These are phyloP conservation scores for Epirrhoe alternata DNA, from an alignment of 2,888 invertebrate species.

Conservation along the genomic window DNA sequence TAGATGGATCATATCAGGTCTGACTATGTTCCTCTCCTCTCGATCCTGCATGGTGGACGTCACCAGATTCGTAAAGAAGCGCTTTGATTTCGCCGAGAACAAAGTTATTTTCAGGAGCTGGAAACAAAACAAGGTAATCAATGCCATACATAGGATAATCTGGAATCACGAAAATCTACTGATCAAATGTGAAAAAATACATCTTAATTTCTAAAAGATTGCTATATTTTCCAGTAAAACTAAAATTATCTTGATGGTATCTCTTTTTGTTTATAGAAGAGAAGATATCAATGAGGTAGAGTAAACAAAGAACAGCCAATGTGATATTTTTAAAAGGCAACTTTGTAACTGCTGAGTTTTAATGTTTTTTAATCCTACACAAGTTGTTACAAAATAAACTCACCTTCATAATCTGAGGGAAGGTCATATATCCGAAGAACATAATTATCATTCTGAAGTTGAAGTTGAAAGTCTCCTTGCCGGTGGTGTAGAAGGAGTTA, in stretches of 20 bases:
- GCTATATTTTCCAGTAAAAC: too few relatives aligned
- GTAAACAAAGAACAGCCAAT: too few relatives aligned
- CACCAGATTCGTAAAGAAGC: conserved; percentile 66
- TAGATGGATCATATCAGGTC: conserved; percentile 84
- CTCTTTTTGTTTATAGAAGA: too few relatives aligned
- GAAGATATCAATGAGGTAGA: too few relatives aligned
- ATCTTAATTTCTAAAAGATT: too few relatives aligned
- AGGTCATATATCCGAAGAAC: conserved; percentile 15
- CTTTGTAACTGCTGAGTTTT: too few relatives aligned
- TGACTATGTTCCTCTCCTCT: conserved; percentile 62
- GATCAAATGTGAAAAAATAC: too few relatives aligned
- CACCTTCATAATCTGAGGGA: conserved; percentile 26
- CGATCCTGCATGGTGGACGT: conserved; percentile 67
- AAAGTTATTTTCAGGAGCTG: conserved; percentile 51
- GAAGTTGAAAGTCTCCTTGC: conserved; percentile 23
- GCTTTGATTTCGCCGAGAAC: conserved; percentile 45
- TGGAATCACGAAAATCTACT: not conserved
- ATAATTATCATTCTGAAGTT: conserved; percentile 10
- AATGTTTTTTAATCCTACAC: too few relatives aligned
- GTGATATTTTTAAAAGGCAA: too few relatives aligned
- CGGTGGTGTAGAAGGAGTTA: conserved; percentile 78
- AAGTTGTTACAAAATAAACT: not conserved
- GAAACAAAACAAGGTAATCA: conserved; percentile 20
- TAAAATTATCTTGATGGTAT: too few relatives aligned
- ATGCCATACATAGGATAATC: not conserved